phyloP scores from a whole-genome alignment of 2,797 vertebrate genomes.

The Gadopsis marmoratus region DNA sequence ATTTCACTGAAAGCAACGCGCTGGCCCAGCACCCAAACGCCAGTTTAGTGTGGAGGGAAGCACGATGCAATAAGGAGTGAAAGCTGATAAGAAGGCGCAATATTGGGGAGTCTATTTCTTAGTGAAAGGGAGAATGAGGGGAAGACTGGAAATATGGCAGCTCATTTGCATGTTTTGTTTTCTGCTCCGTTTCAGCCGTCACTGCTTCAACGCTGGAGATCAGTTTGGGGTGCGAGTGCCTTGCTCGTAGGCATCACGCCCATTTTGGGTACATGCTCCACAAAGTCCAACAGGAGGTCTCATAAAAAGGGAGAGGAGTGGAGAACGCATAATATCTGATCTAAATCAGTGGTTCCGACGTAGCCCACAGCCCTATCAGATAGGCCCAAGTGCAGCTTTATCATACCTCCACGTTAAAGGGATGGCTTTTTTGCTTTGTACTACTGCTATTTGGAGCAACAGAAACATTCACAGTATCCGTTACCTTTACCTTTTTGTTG shows the following conservation, averaged over 20 bases:
- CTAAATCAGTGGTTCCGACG: no score
- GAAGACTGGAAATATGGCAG: slow-evolving; percentile 13
- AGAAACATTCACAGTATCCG: no score
- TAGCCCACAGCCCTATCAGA: no score
- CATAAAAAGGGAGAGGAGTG: not conserved
- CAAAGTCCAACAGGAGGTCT: not conserved
- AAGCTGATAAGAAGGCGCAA: slow-evolving; percentile 36
- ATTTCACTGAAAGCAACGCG: slow-evolving; percentile 44
- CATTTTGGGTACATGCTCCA: not conserved
- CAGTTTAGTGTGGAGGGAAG: slow-evolving; percentile 6
- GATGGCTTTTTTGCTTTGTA: no score
- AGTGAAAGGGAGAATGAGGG: slow-evolving; percentile 5
- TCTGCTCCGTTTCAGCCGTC: not conserved
- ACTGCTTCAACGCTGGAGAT: not conserved
- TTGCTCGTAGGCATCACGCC: not conserved
- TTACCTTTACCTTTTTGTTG: no score
- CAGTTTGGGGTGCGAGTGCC: not conserved
- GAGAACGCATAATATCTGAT: not conserved
- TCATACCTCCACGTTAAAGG: no score
- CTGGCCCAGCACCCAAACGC: slow-evolving; percentile 27
- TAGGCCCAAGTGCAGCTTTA: no score
- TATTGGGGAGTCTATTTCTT: slow-evolving; percentile 6
- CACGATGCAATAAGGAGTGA: slow-evolving; percentile 30
- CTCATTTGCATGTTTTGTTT: slow-evolving; percentile 1
- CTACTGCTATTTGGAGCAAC: no score